A percentile compares a stretch with the other conserved stretches of the same genome.
Conservation (phyloP, 1,140 invertebrate genomes). For the Monomorium pharaonis region DNA sequence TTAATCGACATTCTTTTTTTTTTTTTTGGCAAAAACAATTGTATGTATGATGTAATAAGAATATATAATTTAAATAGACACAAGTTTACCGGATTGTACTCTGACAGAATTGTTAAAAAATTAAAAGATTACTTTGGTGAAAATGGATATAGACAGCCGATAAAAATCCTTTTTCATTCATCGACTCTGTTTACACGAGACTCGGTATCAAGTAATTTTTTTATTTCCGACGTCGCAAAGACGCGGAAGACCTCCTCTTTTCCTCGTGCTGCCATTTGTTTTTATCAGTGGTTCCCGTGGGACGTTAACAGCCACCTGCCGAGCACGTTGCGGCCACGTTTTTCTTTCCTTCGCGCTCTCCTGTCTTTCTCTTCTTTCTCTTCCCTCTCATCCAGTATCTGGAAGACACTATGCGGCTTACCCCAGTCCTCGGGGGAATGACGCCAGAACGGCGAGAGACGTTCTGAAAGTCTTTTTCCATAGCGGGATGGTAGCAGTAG, state of each 20-base stretch:
- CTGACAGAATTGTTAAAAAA: neutral
- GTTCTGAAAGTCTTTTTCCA: slow-evolving; percentile 62
- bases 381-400: slow-evolving; percentile 43
- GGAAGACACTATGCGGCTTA: slow-evolving; percentile 67
- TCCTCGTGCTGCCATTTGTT: slow-evolving; percentile 82
- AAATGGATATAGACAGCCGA: neutral
- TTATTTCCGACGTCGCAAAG: slow-evolving; percentile 78
- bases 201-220: slow-evolving; percentile 82
- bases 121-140: neutral
- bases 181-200: slow-evolving; percentile 81
- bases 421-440: slow-evolving; percentile 69
- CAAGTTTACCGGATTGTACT: neutral
- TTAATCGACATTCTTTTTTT: neutral
- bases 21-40: neutral
- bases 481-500: neutral
- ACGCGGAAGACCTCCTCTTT: slow-evolving; percentile 59
- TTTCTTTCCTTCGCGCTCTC: slow-evolving; percentile 21
- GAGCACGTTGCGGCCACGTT: slow-evolving; percentile 26
- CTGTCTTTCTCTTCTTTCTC: neutral
- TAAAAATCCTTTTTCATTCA: slow-evolving; percentile 77
- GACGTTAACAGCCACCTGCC: slow-evolving; percentile 75
- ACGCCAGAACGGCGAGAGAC: slow-evolving; percentile 47
- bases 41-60: neutral
- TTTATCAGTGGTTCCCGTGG: slow-evolving; percentile 82
- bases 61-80: neutral